Conservation (phyloP, 2,113 vertebrate species). For the Podarcis raffonei region DNA sequence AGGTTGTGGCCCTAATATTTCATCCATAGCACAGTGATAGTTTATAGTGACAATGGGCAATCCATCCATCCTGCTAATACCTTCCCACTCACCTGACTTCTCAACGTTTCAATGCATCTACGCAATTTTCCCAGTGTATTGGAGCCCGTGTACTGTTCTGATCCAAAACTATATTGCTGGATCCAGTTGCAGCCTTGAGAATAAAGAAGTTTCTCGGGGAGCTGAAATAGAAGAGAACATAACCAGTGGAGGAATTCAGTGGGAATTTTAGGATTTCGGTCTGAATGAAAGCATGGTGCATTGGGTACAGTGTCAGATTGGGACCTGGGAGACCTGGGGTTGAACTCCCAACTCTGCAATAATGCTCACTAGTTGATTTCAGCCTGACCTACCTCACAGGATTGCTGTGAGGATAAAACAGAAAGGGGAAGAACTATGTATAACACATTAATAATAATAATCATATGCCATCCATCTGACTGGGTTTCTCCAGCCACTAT, state of each 20-base stretch:
- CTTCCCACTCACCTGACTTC: constrained; percentile 73
- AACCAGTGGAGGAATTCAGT: background rate
- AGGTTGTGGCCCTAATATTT: background rate
- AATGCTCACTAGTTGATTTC: no score
- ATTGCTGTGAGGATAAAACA: no score
- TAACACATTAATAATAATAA: no score
- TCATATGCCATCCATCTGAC: no score
- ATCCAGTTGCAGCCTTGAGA: constrained; percentile 88
- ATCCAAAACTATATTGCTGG: constrained; percentile 84
- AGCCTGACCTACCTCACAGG: no score
- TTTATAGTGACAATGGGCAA: background rate
- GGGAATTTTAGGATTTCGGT: background rate
- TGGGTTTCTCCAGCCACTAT: no score
- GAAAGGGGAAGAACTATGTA: no score
- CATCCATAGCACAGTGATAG: background rate
- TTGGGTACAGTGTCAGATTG: no score
- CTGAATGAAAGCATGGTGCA: background rate
- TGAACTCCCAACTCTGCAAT: no score
- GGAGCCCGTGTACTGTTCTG: constrained; percentile 80
- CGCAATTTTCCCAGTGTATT: constrained; percentile 81
- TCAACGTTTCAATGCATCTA: constrained; percentile 79
- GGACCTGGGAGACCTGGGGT: no score
- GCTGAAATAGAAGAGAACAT: constrained; percentile 60
- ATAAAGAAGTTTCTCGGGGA: constrained; percentile 84
- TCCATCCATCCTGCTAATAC: background rate